These are phyloP conservation scores for Toxotes chatareus DNA, from an alignment of 2,113 vertebrate genomes.

Conservation along the genomic window DNA sequence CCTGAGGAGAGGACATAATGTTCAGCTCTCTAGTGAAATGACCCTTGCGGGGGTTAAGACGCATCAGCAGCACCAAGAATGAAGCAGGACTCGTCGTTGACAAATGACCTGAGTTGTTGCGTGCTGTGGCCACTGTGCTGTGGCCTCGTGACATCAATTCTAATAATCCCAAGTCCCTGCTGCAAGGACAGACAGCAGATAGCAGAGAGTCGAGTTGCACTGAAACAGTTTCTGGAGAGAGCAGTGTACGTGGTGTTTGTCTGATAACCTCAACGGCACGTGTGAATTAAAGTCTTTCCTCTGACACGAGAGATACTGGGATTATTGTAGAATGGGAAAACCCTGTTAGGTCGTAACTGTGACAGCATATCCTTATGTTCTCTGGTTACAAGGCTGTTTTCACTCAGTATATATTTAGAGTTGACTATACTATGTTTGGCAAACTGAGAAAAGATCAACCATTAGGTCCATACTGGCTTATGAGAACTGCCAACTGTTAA, in stretches of 20 bases:
- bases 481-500: conserved; percentile 21
- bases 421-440: neutral
- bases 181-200: conserved; percentile 60
- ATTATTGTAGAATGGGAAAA: neutral
- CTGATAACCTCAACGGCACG: conserved; percentile 25
- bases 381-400: conserved; percentile 16
- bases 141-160: conserved; percentile 68
- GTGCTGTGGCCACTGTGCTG: conserved; percentile 43
- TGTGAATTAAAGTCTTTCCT: conserved; percentile 8
- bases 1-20: conserved; percentile 58
- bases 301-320: neutral
- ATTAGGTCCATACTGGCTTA: neutral
- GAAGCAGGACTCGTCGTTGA: conserved; percentile 47
- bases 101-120: conserved; percentile 61
- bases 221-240: conserved; percentile 1
- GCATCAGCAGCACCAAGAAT: conserved; percentile 41
- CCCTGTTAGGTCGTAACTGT: neutral
- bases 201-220: conserved; percentile 8
- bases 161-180: conserved; percentile 63
- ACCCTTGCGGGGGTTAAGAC: conserved; percentile 49
- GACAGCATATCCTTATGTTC: conserved; percentile 7
- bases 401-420: neutral
- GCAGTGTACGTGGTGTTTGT: neutral
- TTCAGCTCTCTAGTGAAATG: conserved; percentile 60
- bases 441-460: conserved; percentile 17